Conservation (phyloP, 1,140 invertebrate species). For the Zaprionus gabonicus region DNA sequence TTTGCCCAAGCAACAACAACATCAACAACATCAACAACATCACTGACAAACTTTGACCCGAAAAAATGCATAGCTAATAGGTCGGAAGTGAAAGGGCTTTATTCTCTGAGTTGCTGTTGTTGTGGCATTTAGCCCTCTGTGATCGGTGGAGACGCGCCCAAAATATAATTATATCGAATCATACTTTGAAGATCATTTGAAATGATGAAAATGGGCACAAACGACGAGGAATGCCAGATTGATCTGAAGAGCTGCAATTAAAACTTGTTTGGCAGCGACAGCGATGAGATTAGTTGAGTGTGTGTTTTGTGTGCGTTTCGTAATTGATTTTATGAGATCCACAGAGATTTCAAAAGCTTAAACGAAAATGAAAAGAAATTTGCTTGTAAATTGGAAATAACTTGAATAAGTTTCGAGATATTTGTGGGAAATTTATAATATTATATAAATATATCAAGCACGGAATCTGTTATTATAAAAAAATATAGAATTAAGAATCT, state of each 20-base stretch:
- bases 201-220: background rate
- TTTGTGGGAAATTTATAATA: background rate
- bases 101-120: slow-evolving; percentile 2
- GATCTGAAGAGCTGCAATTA: slow-evolving; percentile 5
- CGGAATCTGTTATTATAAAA: too few relatives aligned
- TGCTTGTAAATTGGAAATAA: background rate
- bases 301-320: slow-evolving; percentile 5
- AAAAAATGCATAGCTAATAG: slow-evolving; percentile 58
- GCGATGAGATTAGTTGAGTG: background rate
- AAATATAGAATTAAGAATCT: too few relatives aligned
- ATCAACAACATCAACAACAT: slow-evolving; percentile 28
- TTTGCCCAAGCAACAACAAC: slow-evolving; percentile 21
- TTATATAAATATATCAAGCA: background rate
- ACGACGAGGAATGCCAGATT: background rate
- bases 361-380: background rate
- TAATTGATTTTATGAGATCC: slow-evolving; percentile 1
- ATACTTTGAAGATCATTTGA: background rate
- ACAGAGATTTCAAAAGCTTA: background rate
- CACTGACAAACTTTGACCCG: slow-evolving; percentile 72
- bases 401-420: background rate
- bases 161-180: slow-evolving; percentile 5
- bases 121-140: slow-evolving; percentile 33
- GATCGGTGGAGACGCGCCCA: slow-evolving; percentile 3
- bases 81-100: slow-evolving; percentile 73
- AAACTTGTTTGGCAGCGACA: background rate